Conservation (phyloP, 2,888 invertebrate genomes). For the Meteorus colon region DNA sequence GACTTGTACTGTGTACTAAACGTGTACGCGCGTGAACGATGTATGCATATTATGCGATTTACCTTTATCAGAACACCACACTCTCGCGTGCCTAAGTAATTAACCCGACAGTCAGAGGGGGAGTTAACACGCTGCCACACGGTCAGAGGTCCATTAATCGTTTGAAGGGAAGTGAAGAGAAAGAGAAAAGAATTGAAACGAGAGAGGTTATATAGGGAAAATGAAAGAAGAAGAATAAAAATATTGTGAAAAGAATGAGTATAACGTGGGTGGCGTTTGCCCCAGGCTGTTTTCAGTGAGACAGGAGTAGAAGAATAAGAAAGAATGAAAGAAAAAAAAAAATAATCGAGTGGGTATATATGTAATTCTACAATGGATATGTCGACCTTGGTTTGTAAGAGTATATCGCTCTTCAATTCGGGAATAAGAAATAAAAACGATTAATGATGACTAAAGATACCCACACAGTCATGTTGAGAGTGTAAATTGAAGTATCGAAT, state of each 20-base stretch:
- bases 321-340: neutral
- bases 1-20: slow-evolving; percentile 12
- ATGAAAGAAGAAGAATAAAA: neutral
- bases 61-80: slow-evolving; percentile 23
- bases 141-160: slow-evolving; percentile 37
- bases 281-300: slow-evolving; percentile 8
- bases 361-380: slow-evolving; percentile 8
- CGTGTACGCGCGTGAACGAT: slow-evolving; percentile 17
- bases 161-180: slow-evolving; percentile 7
- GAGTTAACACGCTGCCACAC: slow-evolving; percentile 32
- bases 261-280: slow-evolving; percentile 33
- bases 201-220: neutral
- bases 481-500: neutral
- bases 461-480: neutral
- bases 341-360: slow-evolving; percentile 11
- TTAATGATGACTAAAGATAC: slow-evolving; percentile 6
- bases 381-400: slow-evolving; percentile 11
- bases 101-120: slow-evolving; percentile 27
- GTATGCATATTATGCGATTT: slow-evolving; percentile 33
- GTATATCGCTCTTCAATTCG: neutral
- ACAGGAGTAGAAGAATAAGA: slow-evolving; percentile 10
- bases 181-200: slow-evolving; percentile 5
- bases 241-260: slow-evolving; percentile 8
- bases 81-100: slow-evolving; percentile 39
- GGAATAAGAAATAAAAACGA: slow-evolving; percentile 11